Evolutionary conservation across 23 tunicate genomes (phyloP).

Genomic region (Ciona savignyi): DNA sequence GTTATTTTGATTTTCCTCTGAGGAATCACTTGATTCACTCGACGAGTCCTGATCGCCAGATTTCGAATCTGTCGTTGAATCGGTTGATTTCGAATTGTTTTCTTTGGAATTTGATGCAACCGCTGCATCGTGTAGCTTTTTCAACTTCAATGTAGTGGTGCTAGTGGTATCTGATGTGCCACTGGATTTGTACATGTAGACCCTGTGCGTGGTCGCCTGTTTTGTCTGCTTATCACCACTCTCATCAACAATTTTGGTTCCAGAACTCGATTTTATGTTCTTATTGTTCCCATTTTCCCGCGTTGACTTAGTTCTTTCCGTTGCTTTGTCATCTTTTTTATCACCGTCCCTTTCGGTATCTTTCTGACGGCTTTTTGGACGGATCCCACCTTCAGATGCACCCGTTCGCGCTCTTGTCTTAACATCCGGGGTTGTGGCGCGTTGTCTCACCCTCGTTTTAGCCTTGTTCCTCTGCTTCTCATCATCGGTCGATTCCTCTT

Average conservation of each 20-base stretch:
- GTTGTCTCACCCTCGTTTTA: neutral
- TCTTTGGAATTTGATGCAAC: neutral
- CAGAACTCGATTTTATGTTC: neutral
- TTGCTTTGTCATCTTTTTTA: neutral
- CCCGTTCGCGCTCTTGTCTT: neutral
- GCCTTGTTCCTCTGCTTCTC: neutral
- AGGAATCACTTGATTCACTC: neutral
- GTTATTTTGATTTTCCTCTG: neutral
- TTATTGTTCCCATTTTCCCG: neutral
- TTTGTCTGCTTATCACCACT: neutral
- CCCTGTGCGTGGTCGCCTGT: conserved; percentile 29
- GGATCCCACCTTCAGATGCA: neutral
- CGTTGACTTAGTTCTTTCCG: neutral
- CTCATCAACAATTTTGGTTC: neutral
- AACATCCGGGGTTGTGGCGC: neutral
- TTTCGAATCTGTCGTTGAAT: neutral
- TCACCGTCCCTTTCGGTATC: neutral
- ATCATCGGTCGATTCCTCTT: neutral
- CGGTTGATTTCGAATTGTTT: neutral
- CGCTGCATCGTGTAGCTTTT: neutral
- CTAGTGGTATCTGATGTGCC: conserved; percentile 1
- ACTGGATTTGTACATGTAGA: conserved; percentile 74
- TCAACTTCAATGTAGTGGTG: neutral
- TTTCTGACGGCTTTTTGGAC: neutral
- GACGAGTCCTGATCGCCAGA: neutral